Percentiles rank a stretch among this genome's conserved stretches.
Conservation (phyloP, 1,140 invertebrate genomes). For the Leucophenga varia region DNA sequence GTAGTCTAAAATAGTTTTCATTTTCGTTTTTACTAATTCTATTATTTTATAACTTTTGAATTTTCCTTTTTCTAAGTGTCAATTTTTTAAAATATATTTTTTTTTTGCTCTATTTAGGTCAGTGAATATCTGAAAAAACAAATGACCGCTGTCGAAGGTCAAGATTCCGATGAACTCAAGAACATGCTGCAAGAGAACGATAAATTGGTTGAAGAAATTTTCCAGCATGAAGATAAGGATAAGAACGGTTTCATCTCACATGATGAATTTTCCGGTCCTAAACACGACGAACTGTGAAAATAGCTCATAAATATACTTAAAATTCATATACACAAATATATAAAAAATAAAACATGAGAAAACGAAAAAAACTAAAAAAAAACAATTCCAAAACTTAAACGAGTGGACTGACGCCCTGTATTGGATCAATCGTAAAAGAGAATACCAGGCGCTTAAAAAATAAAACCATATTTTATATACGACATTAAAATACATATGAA, state of each 20-base stretch:
- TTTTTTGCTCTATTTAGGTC: slow-evolving; percentile 62
- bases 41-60: background rate
- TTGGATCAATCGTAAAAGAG: too few relatives aligned
- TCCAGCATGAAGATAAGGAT: slow-evolving; percentile 95
- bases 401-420: slow-evolving; percentile 24
- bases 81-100: background rate
- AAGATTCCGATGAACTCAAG: slow-evolving; percentile 76
- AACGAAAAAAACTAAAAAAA: slow-evolving; percentile 10
- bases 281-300: slow-evolving; percentile 91
- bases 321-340: slow-evolving; percentile 24
- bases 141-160: slow-evolving; percentile 75
- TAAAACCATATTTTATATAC: slow-evolving; percentile 20
- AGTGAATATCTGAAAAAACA: slow-evolving; percentile 90
- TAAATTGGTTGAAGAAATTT: slow-evolving; percentile 93
- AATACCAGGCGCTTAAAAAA: slow-evolving; percentile 1
- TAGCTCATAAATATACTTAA: slow-evolving; percentile 40
- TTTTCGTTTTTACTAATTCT: background rate
- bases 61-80: background rate
- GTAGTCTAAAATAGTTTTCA: slow-evolving; percentile 2
- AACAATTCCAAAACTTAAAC: slow-evolving; percentile 19
- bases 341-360: slow-evolving; percentile 11
- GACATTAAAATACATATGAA: slow-evolving; percentile 8
- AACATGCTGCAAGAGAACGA: slow-evolving; percentile 88
- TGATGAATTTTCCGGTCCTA: slow-evolving; percentile 94
- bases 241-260: slow-evolving; percentile 94